phyloP scores from a whole-genome alignment of 2,113 vertebrate species.

The Beaufortia kweichowensis region DNA sequence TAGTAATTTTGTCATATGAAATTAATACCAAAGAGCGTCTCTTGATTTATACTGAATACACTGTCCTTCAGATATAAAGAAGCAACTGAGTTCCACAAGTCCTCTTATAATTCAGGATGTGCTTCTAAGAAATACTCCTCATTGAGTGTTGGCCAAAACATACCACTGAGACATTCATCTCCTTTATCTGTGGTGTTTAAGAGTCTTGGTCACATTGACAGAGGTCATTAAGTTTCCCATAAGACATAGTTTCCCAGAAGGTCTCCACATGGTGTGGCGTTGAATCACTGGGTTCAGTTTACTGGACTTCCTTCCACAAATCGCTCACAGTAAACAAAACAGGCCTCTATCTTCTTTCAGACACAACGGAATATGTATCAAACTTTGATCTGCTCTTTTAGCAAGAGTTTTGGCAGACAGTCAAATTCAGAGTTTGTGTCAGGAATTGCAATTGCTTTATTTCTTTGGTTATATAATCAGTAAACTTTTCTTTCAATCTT shows the following conservation, averaged over 20 bases:
- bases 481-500: neutral
- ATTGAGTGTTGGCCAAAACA: conserved; percentile 21
- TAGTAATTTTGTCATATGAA: too few relatives aligned
- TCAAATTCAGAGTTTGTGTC: neutral
- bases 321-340: neutral
- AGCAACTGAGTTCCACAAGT: neutral
- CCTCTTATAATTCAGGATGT: conserved; percentile 15
- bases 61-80: conserved; percentile 1
- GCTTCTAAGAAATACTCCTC: conserved; percentile 10
- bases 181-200: conserved; percentile 13
- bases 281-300: conserved; percentile 48
- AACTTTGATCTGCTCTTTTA: conserved; percentile 10
- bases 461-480: neutral
- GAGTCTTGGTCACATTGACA: conserved; percentile 5
- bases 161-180: conserved; percentile 5
- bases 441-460: neutral
- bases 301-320: conserved; percentile 44
- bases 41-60: neutral
- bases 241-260: conserved; percentile 41
- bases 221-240: conserved; percentile 36
- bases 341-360: conserved; percentile 4
- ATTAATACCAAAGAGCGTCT: neutral
- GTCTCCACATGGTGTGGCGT: conserved; percentile 45
- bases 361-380: conserved; percentile 1
- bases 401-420: neutral